Evolutionary conservation across 2,797 vertebrate genomes (phyloP).

Genomic region (Prionace glauca): DNA sequence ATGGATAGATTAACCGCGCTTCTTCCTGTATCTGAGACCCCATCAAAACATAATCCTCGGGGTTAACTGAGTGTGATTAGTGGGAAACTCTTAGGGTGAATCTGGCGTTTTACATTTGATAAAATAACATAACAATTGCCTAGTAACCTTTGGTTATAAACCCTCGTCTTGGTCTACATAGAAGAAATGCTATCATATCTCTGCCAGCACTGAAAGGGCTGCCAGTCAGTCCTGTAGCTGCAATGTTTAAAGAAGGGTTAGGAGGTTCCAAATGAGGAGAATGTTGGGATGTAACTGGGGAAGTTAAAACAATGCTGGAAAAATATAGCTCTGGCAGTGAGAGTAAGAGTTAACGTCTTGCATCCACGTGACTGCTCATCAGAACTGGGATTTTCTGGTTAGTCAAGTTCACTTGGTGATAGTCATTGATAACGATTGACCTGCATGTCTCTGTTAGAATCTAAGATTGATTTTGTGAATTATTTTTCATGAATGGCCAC

Average conservation of each 20-base stretch:
- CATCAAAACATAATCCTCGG: background rate
- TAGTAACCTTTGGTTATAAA: background rate
- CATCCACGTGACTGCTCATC: no score
- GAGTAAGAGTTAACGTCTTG: no score
- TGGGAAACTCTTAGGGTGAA: background rate
- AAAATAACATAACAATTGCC: background rate
- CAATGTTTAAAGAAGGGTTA: background rate
- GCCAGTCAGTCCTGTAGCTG: background rate
- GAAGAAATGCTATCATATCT: background rate
- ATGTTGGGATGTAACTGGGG: background rate
- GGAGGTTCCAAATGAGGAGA: background rate
- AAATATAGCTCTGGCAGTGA: no score
- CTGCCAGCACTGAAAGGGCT: background rate
- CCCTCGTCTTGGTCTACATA: background rate
- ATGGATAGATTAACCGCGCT: no score
- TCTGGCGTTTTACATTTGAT: background rate
- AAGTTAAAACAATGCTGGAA: no score
- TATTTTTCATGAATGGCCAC: background rate
- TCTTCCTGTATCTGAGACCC: background rate
- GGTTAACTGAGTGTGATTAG: background rate
- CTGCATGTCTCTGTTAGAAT: background rate
- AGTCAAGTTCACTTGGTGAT: background rate
- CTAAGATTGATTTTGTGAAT: background rate
- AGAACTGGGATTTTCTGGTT: no score
- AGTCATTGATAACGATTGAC: background rate